These are phyloP conservation scores for Eupithecia centaureata DNA, from an alignment of 2,888 invertebrate species.

Conservation along the genomic window DNA sequence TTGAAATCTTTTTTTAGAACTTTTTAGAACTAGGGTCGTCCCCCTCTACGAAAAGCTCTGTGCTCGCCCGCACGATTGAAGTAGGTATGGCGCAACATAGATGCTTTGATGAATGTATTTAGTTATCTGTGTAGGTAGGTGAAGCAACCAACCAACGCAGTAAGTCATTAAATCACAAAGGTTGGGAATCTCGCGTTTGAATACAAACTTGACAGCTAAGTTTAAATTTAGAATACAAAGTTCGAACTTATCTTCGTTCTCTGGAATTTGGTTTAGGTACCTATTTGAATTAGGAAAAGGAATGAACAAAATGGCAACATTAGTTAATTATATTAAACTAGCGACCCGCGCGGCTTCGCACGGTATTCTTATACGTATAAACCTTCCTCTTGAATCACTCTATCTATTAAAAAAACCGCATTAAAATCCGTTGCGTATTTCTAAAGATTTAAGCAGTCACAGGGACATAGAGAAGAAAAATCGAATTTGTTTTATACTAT, in stretches of 20 bases:
- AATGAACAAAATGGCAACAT: not conserved
- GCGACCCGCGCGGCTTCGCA: no score
- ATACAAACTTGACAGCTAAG: constrained; percentile 18
- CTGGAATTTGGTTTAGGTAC: not conserved
- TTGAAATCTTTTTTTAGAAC: constrained; percentile 39
- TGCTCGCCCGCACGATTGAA: constrained; percentile 26
- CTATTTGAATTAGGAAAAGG: not conserved
- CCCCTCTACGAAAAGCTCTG: constrained; percentile 1
- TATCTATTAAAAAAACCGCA: no score
- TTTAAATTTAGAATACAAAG: not conserved
- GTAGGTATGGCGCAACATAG: constrained; percentile 34
- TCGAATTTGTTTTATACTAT: no score
- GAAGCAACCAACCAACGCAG: constrained; percentile 45
- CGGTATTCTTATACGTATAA: no score
- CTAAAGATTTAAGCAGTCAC: no score
- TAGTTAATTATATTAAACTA: no score
- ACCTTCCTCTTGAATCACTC: no score
- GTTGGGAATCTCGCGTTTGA: constrained; percentile 25
- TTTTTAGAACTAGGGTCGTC: constrained; percentile 30
- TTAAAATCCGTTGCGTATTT: no score
- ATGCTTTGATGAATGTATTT: constrained; percentile 44
- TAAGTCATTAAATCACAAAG: constrained; percentile 51
- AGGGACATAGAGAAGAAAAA: no score
- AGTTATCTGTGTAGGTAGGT: constrained; percentile 1
- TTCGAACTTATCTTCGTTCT: no score